Evolutionary conservation across 2,888 invertebrate species (phyloP).

Genomic region (Agapostemon virescens): DNA sequence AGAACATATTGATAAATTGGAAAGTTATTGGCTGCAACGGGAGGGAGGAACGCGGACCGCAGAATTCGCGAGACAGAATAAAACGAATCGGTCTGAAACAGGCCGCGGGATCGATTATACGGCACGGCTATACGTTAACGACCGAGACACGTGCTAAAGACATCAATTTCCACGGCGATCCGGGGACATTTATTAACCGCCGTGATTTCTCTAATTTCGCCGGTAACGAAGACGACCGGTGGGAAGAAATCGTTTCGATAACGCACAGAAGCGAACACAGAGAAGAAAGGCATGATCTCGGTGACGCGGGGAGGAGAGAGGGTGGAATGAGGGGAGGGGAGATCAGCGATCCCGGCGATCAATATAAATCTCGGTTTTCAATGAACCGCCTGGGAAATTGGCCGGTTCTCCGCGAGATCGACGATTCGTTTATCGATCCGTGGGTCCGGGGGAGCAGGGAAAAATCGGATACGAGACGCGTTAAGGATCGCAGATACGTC

Average conservation of each 20-base stretch:
- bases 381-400: not conserved
- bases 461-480: slow-evolving; percentile 46
- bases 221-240: not conserved
- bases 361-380: slow-evolving; percentile 3
- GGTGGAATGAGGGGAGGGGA: too few relatives aligned
- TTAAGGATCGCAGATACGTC: slow-evolving; percentile 51
- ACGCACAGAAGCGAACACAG: not conserved
- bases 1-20: not conserved
- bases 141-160: not conserved
- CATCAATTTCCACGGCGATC: slow-evolving; percentile 3
- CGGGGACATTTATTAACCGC: not conserved
- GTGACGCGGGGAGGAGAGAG: too few relatives aligned
- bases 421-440: slow-evolving; percentile 43
- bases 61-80: not conserved
- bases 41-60: not conserved
- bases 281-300: not conserved
- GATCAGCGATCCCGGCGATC: not conserved
- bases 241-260: slow-evolving; percentile 9
- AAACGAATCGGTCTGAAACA: not conserved
- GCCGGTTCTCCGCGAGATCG: slow-evolving; percentile 7
- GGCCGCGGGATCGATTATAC: not conserved
- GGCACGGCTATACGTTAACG: not conserved
- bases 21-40: not conserved
- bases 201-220: slow-evolving; percentile 8
- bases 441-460: not conserved